Evolutionary conservation across 1,140 invertebrate species (phyloP), one percentile per base, ranked within the genome.

Genomic region (Aplysia californica): DNA sequence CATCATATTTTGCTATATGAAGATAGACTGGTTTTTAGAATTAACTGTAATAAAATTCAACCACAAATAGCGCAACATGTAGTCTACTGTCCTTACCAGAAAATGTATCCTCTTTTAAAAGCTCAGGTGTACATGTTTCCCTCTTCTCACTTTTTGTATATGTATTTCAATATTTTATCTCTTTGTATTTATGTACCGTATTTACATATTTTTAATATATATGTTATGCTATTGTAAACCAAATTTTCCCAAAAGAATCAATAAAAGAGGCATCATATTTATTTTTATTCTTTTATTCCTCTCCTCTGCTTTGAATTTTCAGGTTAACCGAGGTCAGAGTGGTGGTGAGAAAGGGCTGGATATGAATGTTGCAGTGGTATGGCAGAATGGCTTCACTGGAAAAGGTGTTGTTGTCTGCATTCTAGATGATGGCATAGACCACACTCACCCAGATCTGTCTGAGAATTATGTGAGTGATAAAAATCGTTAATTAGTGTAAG

Each of bases 351-450:
- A 61, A 38, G 86, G 82, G 35, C 75, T 89, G n/a, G 89, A 91
- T 79, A 66, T 91, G 41, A 91, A 91, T 81, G 87, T 92, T 6
- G 76, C 80, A 29, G 80, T 86, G 21, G 89, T 83, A 0, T 91
- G 91, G 91, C 59, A 84, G 44, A 81, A 85, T 39, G 89, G 89
- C 0, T 84, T 85, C 58, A 87, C 86, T 0, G 91, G 91, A 4
- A 75, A 77, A n/a, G 89, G 89, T 20, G 83, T 91, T 4, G 84
- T 85, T 6, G 82, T 90, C 21, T 83, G 83, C 41, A 87, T 90
- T 39, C 78, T 91, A 35, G 91, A 91, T 81, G 91, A 91, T 80
- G 90, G 90, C 5, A 79, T 91, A 3, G 87, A 91, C 70, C 87
- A 88, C 65, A 81, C 74, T 0, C 90, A 91, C 82, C 84, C 85